Conservation (phyloP, 2,797 vertebrate genomes). For the Sylvia borin region DNA sequence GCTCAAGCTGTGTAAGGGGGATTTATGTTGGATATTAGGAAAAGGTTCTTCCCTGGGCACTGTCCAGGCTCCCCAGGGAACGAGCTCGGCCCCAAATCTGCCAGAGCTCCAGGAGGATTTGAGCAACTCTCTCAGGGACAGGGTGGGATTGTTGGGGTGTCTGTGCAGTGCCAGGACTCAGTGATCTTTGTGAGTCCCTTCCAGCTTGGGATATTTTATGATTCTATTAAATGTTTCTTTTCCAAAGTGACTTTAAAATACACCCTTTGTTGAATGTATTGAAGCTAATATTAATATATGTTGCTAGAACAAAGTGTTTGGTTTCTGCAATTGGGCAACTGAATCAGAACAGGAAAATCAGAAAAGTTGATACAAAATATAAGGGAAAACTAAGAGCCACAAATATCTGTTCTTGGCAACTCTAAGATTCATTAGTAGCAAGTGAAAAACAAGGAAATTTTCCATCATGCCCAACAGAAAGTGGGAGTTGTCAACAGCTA, state of each 20-base stretch:
- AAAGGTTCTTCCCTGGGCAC: background rate
- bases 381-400: background rate
- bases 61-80: background rate
- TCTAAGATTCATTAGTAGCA: background rate
- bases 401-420: background rate
- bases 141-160: background rate
- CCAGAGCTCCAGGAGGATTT: background rate
- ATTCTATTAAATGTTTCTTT: background rate
- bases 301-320: background rate
- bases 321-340: background rate
- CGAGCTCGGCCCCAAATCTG: rapidly evolving
- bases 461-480: background rate
- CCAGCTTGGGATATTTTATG: background rate
- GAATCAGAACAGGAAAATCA: background rate
- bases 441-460: background rate
- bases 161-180: rapidly evolving
- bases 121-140: rapidly evolving
- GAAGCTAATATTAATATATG: background rate
- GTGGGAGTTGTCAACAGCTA: background rate
- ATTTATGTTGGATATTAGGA: rapidly evolving
- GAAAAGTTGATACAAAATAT: background rate
- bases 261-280: background rate
- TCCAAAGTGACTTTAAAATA: background rate
- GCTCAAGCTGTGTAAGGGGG: rapidly evolving
- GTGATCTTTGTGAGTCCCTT: background rate